Evolutionary conservation across 1,140 invertebrate species (phyloP), one percentile per base, ranked within the genome.

Genomic region (Neodiprion fabricii): DNA sequence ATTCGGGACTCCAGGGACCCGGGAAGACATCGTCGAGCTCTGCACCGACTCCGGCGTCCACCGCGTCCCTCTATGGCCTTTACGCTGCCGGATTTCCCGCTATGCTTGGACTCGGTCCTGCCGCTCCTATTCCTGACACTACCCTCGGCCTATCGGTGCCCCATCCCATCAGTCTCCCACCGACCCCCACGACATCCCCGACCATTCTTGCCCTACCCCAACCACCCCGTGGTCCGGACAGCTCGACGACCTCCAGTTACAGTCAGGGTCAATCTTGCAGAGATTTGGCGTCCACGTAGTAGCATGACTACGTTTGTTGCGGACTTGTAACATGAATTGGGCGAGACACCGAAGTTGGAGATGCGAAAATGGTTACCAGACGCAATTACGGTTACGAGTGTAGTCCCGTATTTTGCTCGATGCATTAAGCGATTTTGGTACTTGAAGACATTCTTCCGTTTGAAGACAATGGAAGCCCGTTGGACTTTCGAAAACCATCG

Each of bases 1-100:
- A 75, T n/a, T 28, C 76, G 10, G 49, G 53, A n/a, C 67, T 76
- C 12, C 75, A 77, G 47, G 69, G 73, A 14, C 50, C 73, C 7
- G 48, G 66, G 17, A 75, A 74, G 28, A 68, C 28, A 1, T 40
- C 28, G 5, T 2, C 28, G 28, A 40, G 11, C 11, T 61, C n/a
- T 2, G 53, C 53, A 11, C 53, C 53, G n/a, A n/a, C 11, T 3
- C 11, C 11, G n/a, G 11, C 11, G 11, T 61, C 53, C 11, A 61
- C 53, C 3, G 53, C 53, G n/a, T 61, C 53, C 53, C 67, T 69
- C 67, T 69, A 69, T 7, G 23, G 67, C 1, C 67, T 69, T 69
- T 69, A 69, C 23, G 40, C 17, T 11, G 17, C 67, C 10, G 67
- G 67, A 69, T 69, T 69, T 23, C 67, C 67, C 1, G 67, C 17